Conservation (phyloP, 2,888 invertebrate genomes). For the Nipponacmea schrenckii region DNA sequence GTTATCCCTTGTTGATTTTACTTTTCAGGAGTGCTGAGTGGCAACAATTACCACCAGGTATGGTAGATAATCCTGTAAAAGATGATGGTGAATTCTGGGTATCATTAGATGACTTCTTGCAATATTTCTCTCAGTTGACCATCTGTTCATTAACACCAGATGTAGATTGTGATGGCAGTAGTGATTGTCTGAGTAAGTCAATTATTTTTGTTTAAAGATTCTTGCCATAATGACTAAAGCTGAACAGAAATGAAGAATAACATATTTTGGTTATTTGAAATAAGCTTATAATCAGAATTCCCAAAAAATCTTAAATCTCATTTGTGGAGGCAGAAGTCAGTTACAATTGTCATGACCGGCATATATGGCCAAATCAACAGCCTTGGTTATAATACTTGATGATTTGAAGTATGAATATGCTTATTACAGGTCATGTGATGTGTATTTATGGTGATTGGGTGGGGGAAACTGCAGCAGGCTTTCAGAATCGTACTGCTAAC, state of each 20-base stretch:
- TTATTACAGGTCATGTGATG: slow-evolving; percentile 44
- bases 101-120: slow-evolving; percentile 78
- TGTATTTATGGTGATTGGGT: slow-evolving; percentile 55
- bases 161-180: slow-evolving; percentile 76
- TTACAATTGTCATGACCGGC: too few species aligned
- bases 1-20: too few species aligned
- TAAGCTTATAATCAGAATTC: too few species aligned
- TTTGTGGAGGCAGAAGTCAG: too few species aligned
- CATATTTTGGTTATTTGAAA: too few species aligned
- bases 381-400: too few species aligned
- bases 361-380: too few species aligned
- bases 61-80: slow-evolving; percentile 75
- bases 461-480: slow-evolving; percentile 54
- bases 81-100: slow-evolving; percentile 82
- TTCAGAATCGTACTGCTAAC: slow-evolving; percentile 46
- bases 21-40: slow-evolving; percentile 74
- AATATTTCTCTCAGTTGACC: slow-evolving; percentile 77
- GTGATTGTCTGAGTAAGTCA: slow-evolving; percentile 74
- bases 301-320: too few species aligned
- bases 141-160: slow-evolving; percentile 82
- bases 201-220: background rate
- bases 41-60: slow-evolving; percentile 75
- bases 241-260: too few species aligned
- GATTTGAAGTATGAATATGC: too few species aligned
- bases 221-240: too few species aligned